Evolutionary conservation across 53 echinoderm and acorn worm genomes (phyloP).

Genomic region (Astropecten irregularis): DNA sequence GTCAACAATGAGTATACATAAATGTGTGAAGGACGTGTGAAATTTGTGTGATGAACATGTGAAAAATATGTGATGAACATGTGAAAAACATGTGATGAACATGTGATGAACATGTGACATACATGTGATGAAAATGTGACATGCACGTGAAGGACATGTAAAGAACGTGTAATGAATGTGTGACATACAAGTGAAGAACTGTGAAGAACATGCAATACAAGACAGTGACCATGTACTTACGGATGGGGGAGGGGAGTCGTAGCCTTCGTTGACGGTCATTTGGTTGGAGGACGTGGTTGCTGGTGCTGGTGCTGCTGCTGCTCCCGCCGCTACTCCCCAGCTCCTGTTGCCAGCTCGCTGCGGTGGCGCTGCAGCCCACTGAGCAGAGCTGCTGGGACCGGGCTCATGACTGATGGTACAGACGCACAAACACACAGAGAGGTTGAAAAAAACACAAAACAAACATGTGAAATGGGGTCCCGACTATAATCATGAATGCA

Average conservation of each 20-base stretch:
- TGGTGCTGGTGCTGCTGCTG: not conserved
- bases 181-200: not conserved
- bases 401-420: slow-evolving; percentile 35
- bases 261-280: slow-evolving; percentile 24
- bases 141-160: not conserved
- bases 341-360: not conserved
- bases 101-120: not conserved
- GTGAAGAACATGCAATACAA: no score
- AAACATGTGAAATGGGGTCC: not conserved
- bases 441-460: not conserved
- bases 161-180: not conserved
- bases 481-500: not conserved
- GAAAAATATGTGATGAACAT: not conserved
- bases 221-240: slow-evolving; percentile 42
- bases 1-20: not conserved
- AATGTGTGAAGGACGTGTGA: not conserved
- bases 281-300: slow-evolving; percentile 14
- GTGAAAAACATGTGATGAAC: not conserved
- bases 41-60: not conserved
- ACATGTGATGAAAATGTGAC: not conserved
- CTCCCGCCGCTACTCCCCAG: not conserved
- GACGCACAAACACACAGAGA: not conserved
- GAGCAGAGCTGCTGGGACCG: not conserved
- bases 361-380: not conserved
- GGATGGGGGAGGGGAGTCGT: slow-evolving; percentile 65